phyloP scores from a whole-genome alignment of 2,888 invertebrate species.

The Teleogryllus oceanicus region DNA sequence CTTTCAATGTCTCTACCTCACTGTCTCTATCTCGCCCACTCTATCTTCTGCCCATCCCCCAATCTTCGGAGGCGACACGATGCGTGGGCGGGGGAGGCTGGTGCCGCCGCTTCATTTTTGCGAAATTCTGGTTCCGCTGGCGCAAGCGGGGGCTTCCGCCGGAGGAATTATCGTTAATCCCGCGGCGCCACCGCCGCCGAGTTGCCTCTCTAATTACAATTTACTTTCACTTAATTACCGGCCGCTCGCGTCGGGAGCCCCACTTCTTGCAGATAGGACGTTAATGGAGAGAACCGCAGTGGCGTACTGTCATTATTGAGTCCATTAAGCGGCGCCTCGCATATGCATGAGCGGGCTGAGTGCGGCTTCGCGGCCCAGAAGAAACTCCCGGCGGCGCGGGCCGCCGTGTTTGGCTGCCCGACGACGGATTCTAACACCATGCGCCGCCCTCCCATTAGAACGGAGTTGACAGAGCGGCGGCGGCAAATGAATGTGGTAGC shows the following conservation, averaged over 20 bases:
- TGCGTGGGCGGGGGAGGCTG: too few species aligned
- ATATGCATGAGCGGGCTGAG: not conserved
- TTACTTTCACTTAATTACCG: conserved; percentile 9
- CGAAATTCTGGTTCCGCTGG: too few species aligned
- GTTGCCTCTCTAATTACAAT: not conserved
- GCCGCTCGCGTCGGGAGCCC: not conserved
- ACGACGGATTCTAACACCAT: not conserved
- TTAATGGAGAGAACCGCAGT: conserved; percentile 4
- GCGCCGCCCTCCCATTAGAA: too few species aligned
- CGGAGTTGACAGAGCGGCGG: too few species aligned
- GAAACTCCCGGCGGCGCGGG: not conserved
- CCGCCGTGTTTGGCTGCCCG: not conserved
- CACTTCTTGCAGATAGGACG: not conserved
- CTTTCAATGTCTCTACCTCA: too few species aligned
- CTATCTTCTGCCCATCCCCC: too few species aligned
- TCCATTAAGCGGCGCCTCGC: not conserved
- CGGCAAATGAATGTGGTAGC: too few species aligned
- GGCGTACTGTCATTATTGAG: conserved; percentile 18
- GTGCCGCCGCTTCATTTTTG: too few species aligned
- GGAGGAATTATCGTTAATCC: too few species aligned
- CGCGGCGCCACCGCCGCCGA: not conserved
- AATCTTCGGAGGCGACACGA: too few species aligned
- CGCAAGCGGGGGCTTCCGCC: too few species aligned
- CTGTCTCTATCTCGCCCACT: too few species aligned
- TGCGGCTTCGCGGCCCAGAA: not conserved